Evolutionary conservation across 2,113 vertebrate genomes (phyloP), one percentile per base, ranked within the genome.

Genomic region (Barnardius zonarius): DNA sequence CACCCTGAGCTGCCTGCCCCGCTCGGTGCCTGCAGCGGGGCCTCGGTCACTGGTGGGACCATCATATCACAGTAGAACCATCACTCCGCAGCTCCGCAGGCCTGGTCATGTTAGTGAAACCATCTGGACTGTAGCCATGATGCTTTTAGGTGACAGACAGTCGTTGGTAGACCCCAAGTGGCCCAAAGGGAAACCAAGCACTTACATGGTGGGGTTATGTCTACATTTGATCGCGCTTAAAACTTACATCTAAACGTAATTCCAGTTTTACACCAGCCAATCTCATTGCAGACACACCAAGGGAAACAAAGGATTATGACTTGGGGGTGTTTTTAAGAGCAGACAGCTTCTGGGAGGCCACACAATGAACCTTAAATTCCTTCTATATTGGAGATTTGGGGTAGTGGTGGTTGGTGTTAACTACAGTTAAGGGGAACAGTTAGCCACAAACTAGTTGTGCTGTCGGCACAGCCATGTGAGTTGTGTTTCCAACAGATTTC

Each of bases 41-140:
- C 57, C 9, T 24, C 6, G 0, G 13, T 23, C 33, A n/a, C 55
- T 23, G 55, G 22, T 35, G 57, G 33, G 20, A 59, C 22, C 33
- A n/a, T 15, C 6, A 2, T n/a, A 59, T 23, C 57, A 59, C 9
- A 0, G 2, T 23, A 23, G 55, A 24, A 59, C 13, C 13, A 1
- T 59, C 57, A 35, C 13, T 35, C 33, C 33, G 52, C 28, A 7
- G 39, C 77, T 39, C 31, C 5, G 41, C 72, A 4, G 54, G 24
- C 43, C 27, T 9, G 2, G 55, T 6, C 5, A 3, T 27, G 23
- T 9, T 2, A 6, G 7, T 4, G 48, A 17, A 54, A 8, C 19
- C 28, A 0, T 5, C 16, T 4, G 62, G 57, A 16, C 1, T n/a
- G 25, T 1, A 10, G 16, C 37, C 31, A 0, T 22, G 46, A 1